These are phyloP conservation scores for Clamator glandarius DNA, from an alignment of 2,797 vertebrate genomes.

Conservation along the genomic window DNA sequence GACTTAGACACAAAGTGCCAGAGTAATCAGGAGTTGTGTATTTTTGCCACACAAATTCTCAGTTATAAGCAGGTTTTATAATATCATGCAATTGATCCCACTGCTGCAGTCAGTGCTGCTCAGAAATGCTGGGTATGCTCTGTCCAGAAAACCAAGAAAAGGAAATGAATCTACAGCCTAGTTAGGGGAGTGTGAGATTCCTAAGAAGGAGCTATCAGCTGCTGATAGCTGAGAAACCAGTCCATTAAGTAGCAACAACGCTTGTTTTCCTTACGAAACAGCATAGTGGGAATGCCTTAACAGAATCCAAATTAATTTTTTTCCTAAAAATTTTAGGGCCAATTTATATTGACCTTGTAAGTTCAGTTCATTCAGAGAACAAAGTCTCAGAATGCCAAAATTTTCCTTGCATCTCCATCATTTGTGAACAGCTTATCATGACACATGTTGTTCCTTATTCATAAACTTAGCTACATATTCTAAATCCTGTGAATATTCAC, in stretches of 20 bases:
- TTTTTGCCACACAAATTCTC: not conserved
- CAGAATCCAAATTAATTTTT: not conserved
- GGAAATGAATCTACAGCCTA: not conserved
- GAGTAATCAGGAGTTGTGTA: not conserved
- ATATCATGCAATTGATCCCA: not conserved
- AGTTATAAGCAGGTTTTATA: not conserved
- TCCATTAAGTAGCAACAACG: not conserved
- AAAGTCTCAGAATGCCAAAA: not conserved
- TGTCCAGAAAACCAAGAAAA: not conserved
- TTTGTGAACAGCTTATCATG: not conserved
- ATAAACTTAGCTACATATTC: not conserved
- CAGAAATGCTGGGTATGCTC: not conserved
- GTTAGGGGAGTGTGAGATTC: accelerated
- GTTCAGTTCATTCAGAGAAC: not conserved
- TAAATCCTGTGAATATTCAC: not conserved
- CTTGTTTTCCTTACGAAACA: not conserved
- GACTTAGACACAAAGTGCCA: not conserved
- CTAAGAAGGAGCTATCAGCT: not conserved
- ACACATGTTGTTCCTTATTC: not conserved
- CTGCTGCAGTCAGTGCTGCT: not conserved
- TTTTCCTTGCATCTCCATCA: not conserved
- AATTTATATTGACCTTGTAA: not conserved
- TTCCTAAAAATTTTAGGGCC: not conserved
- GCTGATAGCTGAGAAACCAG: not conserved
- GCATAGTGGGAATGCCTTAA: not conserved